These are phyloP conservation scores for Chironomus tentans DNA, from an alignment of 2,888 invertebrate genomes.

Conservation along the genomic window DNA sequence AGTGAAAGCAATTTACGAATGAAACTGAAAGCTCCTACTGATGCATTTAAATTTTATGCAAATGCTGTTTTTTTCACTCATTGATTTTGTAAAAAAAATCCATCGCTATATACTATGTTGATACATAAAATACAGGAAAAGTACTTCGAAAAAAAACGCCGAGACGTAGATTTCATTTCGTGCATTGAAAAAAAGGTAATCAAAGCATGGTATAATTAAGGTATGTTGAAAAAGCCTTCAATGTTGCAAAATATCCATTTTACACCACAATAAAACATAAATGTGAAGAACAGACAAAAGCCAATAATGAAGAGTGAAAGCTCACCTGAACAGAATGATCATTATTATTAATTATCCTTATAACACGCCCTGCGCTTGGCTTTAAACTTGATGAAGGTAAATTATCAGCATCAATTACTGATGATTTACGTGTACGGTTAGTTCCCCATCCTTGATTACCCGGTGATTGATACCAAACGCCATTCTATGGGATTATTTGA, in stretches of 20 bases:
- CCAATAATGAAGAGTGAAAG: conserved; percentile 18
- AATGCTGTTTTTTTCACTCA: conserved; percentile 9
- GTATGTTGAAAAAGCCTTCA: background rate
- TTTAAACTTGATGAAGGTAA: conserved; percentile 60
- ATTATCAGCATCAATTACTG: conserved; percentile 67
- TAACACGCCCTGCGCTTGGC: conserved; percentile 74
- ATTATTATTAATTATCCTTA: conserved; percentile 88
- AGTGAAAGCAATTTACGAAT: conserved; percentile 11
- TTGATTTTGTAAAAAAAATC: conserved; percentile 19
- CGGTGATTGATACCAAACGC: conserved; percentile 70
- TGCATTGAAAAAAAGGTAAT: background rate
- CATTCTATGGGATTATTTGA: conserved; percentile 45
- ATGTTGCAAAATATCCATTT: background rate
- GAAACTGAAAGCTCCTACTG: conserved; percentile 20
- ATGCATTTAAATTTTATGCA: conserved; percentile 26
- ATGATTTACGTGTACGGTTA: conserved; percentile 69
- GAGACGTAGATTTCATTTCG: background rate
- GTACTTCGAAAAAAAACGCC: background rate
- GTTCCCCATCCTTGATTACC: conserved; percentile 52
- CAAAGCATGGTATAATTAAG: background rate
- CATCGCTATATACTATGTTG: background rate
- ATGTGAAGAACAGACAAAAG: background rate
- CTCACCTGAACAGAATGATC: conserved; percentile 81
- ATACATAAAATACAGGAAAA: background rate
- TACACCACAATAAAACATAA: background rate